These are phyloP conservation scores for Agrochola lota DNA, from an alignment of 2,888 invertebrate species.

Conservation along the genomic window DNA sequence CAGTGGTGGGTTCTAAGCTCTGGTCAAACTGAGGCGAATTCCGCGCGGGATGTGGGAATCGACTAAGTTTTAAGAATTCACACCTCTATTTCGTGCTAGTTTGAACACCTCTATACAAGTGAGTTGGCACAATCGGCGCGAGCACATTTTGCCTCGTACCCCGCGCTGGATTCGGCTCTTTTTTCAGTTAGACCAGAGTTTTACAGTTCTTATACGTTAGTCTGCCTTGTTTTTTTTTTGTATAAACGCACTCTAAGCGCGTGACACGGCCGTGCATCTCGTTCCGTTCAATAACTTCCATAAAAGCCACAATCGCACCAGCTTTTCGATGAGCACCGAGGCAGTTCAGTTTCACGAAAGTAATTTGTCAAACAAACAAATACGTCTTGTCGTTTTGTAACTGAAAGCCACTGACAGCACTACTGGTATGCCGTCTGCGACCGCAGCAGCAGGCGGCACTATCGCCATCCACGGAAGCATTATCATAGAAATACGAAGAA, in stretches of 20 bases:
- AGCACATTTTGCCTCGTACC: not conserved
- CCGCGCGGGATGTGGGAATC: not conserved
- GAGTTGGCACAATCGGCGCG: not conserved
- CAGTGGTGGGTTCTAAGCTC: not conserved
- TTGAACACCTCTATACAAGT: not conserved
- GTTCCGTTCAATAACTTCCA: not conserved
- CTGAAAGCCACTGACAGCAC: not conserved
- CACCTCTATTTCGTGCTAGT: not conserved
- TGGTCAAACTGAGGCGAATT: not conserved
- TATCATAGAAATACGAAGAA: slow-evolving; percentile 1
- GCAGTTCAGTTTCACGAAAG: not conserved
- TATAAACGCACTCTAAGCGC: not conserved
- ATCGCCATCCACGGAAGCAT: not conserved
- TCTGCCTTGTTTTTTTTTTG: not conserved
- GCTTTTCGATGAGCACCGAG: not conserved
- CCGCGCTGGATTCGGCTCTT: not conserved
- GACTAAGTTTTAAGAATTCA: not conserved
- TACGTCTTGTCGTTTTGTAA: not conserved
- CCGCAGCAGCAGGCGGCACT: not conserved
- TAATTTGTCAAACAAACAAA: not conserved
- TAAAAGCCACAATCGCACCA: not conserved
- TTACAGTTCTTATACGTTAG: not conserved
- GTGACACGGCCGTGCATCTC: not conserved
- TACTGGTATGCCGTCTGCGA: not conserved
- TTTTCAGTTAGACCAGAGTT: not conserved